Evolutionary conservation across 2,888 invertebrate species (phyloP).

Genomic region (Clunio marinus): DNA sequence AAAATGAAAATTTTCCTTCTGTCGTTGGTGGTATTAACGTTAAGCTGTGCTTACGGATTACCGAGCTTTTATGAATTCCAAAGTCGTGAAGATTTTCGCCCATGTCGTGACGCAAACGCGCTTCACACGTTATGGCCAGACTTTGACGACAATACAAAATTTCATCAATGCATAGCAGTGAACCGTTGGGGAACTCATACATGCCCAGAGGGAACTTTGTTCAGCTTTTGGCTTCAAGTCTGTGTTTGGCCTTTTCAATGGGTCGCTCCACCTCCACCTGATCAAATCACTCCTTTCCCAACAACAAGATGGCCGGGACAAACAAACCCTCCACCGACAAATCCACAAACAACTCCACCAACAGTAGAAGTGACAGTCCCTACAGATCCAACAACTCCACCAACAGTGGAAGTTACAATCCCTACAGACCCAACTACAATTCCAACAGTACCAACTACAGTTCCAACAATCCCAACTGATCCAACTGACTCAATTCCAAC

Average conservation of each 20-base stretch:
- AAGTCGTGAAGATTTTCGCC: not conserved
- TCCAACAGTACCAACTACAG: not conserved
- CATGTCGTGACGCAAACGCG: conserved; percentile 42
- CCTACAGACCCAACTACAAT: not conserved
- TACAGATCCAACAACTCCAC: conserved; percentile 42
- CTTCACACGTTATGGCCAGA: conserved; percentile 49
- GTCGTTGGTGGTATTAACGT: not conserved
- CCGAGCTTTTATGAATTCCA: no score
- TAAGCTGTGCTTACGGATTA: not conserved
- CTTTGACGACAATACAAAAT: conserved; percentile 46
- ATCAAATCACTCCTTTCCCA: conserved; percentile 4
- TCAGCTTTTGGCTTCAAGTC: not conserved
- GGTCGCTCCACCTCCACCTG: conserved; percentile 2
- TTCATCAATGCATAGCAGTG: conserved; percentile 44
- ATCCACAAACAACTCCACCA: conserved; percentile 41
- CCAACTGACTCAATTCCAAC: not conserved
- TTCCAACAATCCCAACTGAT: conserved; percentile 41
- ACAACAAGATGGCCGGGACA: not conserved
- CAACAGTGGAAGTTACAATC: conserved; percentile 43
- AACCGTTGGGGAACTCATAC: not conserved
- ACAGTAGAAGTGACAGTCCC: conserved; percentile 43
- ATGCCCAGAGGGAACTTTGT: not conserved
- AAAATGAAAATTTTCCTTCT: not conserved
- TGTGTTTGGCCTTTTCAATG: conserved; percentile 26
- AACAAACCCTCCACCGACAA: not conserved